Percentiles rank a stretch among this genome's conserved stretches.
Conservation (phyloP, 23 tunicate species). For the Corella eumyota region DNA sequence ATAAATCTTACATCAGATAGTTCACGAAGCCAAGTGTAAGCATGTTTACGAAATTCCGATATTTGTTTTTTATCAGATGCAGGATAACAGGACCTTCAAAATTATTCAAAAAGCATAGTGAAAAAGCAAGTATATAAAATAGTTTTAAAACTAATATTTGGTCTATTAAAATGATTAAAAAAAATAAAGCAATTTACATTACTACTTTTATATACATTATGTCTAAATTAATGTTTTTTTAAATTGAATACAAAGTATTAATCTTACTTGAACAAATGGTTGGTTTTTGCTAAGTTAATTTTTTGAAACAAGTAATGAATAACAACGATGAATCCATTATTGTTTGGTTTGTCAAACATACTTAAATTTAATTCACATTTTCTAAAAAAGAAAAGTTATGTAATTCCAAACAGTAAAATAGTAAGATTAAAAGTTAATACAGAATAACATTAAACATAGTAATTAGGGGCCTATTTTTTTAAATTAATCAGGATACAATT, state of each 20-base stretch:
- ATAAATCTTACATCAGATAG: conserved; percentile 16
- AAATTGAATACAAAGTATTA: background rate
- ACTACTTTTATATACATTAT: too few species aligned
- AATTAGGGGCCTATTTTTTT: too few species aligned
- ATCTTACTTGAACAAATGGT: conserved; percentile 21
- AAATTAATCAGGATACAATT: too few species aligned
- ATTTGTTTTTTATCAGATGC: conserved; percentile 17
- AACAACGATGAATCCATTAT: conserved; percentile 38
- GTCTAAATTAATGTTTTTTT: too few species aligned
- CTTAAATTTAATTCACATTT: conserved; percentile 31
- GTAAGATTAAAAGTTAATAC: too few species aligned
- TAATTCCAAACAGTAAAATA: too few species aligned
- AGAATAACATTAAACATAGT: too few species aligned
- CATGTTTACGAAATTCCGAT: conserved; percentile 34
- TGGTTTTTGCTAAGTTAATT: conserved; percentile 21
- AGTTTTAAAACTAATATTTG: too few species aligned
- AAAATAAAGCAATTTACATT: too few species aligned
- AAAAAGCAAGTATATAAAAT: too few species aligned
- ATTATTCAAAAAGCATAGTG: too few species aligned
- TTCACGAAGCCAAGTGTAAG: conserved; percentile 30
- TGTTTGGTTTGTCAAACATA: conserved; percentile 57
- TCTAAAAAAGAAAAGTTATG: conserved; percentile 1
- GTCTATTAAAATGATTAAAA: too few species aligned
- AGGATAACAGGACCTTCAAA: conserved; percentile 40
- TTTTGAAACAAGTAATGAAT: conserved; percentile 25